Evolutionary conservation across 2,113 vertebrate genomes (phyloP).

Genomic region (Ciconia maguari): DNA sequence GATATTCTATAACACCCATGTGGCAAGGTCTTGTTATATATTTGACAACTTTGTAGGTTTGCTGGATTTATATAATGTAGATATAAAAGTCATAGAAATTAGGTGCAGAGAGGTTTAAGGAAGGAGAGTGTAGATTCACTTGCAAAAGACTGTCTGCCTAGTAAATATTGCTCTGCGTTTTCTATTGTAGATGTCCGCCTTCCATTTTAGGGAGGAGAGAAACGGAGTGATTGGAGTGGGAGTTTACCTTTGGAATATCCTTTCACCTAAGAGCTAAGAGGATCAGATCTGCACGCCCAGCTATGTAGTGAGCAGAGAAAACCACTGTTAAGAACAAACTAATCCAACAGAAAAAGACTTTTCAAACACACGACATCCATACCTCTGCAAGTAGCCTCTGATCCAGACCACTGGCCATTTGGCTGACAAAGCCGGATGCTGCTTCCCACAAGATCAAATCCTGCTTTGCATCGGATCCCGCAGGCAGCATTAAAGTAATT

Average conservation of each 20-base stretch:
- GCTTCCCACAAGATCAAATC: constrained; percentile 90
- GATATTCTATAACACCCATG: neutral
- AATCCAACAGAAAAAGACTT: neutral
- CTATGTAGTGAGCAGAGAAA: neutral
- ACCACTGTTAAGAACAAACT: neutral
- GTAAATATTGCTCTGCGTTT: neutral
- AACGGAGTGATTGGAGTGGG: neutral
- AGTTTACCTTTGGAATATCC: neutral
- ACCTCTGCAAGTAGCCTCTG: constrained; percentile 87
- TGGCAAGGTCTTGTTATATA: neutral
- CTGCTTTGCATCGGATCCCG: constrained; percentile 87
- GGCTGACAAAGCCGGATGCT: constrained; percentile 90
- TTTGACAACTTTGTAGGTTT: neutral
- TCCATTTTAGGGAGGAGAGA: neutral
- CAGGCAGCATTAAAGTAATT: constrained; percentile 94
- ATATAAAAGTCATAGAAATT: neutral
- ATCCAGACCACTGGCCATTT: constrained; percentile 88
- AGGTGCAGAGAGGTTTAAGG: neutral
- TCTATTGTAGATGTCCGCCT: neutral
- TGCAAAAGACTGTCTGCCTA: neutral
- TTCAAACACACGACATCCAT: constrained; percentile 6
- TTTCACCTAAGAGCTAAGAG: neutral
- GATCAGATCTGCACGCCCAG: neutral
- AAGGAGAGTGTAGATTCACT: neutral
- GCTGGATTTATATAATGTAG: neutral